phyloP scores from a whole-genome alignment of 2,113 vertebrate species.

The Pontoporia blainvillei region DNA sequence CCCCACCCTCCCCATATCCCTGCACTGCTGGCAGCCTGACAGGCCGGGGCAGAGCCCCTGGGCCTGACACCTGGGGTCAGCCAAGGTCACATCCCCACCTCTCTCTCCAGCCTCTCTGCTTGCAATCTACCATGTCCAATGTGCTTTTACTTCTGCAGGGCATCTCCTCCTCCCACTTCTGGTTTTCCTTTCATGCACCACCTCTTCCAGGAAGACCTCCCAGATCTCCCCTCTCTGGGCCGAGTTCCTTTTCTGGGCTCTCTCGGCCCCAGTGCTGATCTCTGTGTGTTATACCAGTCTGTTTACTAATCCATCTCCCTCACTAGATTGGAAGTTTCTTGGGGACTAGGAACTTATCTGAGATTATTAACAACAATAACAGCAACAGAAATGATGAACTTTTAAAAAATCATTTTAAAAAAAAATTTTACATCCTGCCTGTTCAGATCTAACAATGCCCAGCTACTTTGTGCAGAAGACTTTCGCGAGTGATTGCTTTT shows the following conservation, averaged over 20 bases:
- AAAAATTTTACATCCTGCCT: neutral
- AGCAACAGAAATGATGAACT: neutral
- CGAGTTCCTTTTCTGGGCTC: neutral
- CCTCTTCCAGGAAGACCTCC: slow-evolving; percentile 1
- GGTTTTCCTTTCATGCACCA: neutral
- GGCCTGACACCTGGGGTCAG: neutral
- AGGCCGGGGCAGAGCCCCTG: neutral
- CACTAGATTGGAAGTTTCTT: neutral
- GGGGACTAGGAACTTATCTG: neutral
- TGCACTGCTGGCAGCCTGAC: fast-evolving
- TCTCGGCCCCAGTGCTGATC: too few relatives aligned
- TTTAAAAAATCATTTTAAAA: neutral
- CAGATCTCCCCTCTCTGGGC: neutral
- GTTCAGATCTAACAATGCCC: neutral
- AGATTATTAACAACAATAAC: neutral
- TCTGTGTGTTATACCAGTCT: too few relatives aligned
- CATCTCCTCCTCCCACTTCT: neutral
- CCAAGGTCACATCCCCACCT: neutral
- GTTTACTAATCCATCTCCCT: neutral
- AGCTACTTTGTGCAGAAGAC: neutral
- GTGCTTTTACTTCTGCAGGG: neutral
- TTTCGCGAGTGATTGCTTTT: neutral
- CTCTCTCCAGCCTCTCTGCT: neutral
- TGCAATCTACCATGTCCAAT: fast-evolving
- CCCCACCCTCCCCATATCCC: too few relatives aligned